Base-by-base conservation (phyloP, 2,113 vertebrate species). In the Sceloporus undulatus region DNA sequence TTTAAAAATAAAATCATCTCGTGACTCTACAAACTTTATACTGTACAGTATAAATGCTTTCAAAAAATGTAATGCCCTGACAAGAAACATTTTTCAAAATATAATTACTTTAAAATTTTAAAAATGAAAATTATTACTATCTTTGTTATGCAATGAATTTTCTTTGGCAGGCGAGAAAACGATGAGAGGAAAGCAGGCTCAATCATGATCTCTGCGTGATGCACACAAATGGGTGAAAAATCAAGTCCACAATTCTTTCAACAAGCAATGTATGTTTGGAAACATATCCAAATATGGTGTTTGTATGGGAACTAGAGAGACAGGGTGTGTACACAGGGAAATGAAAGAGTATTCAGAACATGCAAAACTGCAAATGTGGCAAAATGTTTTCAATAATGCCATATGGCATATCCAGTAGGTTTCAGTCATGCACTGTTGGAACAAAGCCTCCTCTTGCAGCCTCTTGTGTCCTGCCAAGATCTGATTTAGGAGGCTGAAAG, bases 51-150 rank as follows among this genome's bases (percentile, higher is more conserved):
- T 34, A 66, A 38, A 27, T 42, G 38, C 34, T 77, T 65, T 27
- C 29, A 42, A 29, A 73, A 34, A 66, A 78, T 71, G 68, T 9
- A 75, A 74, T 78, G 62, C 29, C 59, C 29, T 25, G 56, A 68
- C 56, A 56, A 42, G n/a, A 77, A 77, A 54, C 21, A 38, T 42
- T 70, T 70, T 68, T 77, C 48, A 40, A 68, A 83, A 77, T 29
- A 48, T 54, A 88, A 88, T 83, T 88, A 88, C 62, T 84, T 88
- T 38, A 77, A 78, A 88, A 78, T 88, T 84, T 77, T 66, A 82
- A 84, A 48, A 19, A 74, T 78, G 81, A 88, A 54, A 70, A 84
- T 83, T 83, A 56, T 82, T 77, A 56, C 76, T 83, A 88, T 77
- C 74, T 59, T 84, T 77, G 16, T 84, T 88, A 83, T 84, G 81